Conservation (phyloP, 2,888 invertebrate species). For the Papilio demoleus region DNA sequence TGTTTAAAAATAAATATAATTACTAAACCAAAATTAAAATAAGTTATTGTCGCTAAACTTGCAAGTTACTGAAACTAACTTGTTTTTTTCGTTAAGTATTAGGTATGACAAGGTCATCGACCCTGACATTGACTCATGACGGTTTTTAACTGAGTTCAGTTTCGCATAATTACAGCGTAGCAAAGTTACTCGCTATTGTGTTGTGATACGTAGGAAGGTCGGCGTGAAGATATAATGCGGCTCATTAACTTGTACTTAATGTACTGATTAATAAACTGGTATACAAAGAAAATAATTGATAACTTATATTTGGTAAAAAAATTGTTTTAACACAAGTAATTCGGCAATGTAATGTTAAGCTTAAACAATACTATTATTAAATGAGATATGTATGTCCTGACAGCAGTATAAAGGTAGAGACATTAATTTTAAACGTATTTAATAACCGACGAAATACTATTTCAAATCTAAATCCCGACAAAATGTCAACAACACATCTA, state of each 20-base stretch:
- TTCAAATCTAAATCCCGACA: constrained; percentile 2
- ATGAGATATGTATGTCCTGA: neutral
- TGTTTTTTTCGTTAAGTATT: neutral
- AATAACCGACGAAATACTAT: neutral
- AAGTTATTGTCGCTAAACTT: neutral
- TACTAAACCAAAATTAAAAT: too few species aligned
- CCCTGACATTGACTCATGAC: constrained; percentile 16
- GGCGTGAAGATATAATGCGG: neutral
- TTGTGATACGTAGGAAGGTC: constrained; percentile 11
- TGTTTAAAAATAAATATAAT: too few species aligned
- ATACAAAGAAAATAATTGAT: neutral
- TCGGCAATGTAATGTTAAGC: neutral
- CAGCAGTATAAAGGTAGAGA: neutral
- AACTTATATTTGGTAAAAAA: too few species aligned
- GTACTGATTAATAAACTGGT: neutral
- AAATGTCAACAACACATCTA: constrained; percentile 16
- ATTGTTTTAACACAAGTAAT: neutral
- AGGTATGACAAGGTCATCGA: neutral
- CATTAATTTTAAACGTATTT: constrained; percentile 7
- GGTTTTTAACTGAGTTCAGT: neutral
- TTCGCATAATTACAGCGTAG: constrained; percentile 19
- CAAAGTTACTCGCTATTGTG: constrained; percentile 7
- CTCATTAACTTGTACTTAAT: neutral
- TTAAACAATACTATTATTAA: too few species aligned
- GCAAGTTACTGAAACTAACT: neutral